phyloP scores from a whole-genome alignment of 1,140 invertebrate species.

The Goniozus legneri region DNA sequence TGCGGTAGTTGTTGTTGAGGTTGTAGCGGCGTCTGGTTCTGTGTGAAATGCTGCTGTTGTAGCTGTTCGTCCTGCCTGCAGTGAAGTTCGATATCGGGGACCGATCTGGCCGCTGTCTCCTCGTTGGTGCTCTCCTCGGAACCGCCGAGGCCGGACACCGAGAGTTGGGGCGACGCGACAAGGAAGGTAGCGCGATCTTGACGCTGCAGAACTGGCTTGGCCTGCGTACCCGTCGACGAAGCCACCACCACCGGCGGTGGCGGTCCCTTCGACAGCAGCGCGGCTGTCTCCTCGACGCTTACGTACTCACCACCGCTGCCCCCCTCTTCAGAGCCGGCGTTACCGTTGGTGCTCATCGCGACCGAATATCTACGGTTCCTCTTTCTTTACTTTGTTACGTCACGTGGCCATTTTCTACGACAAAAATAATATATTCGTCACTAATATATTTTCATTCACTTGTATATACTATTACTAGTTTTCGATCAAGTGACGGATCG shows the following conservation, averaged over 20 bases:
- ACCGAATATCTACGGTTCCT: conserved; percentile 8
- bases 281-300: conserved; percentile 75
- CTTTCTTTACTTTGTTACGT: conserved; percentile 11
- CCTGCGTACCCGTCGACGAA: conserved; percentile 37
- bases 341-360: conserved; percentile 48
- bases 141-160: conserved; percentile 66
- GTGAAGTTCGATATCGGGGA: conserved; percentile 85
- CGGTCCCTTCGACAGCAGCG: conserved; percentile 62
- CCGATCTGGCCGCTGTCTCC: conserved; percentile 73
- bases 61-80: conserved; percentile 58
- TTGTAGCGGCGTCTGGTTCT: conserved; percentile 50
- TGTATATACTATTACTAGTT: no score
- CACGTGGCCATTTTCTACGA: conserved; percentile 24
- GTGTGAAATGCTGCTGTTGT: conserved; percentile 48
- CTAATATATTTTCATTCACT: no score
- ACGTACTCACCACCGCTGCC: conserved; percentile 50
- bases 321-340: conserved; percentile 43
- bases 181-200: conserved; percentile 77
- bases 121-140: conserved; percentile 72
- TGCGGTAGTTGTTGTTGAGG: conserved; percentile 23
- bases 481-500: no score
- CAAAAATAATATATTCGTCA: background rate
- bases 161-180: conserved; percentile 70
- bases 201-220: conserved; percentile 75
- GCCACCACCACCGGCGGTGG: conserved; percentile 56